Percentiles rank a stretch among this genome's conserved stretches.
phyloP scores from a whole-genome alignment of 2,888 invertebrate genomes.

The Phrixothrix hirtus region DNA sequence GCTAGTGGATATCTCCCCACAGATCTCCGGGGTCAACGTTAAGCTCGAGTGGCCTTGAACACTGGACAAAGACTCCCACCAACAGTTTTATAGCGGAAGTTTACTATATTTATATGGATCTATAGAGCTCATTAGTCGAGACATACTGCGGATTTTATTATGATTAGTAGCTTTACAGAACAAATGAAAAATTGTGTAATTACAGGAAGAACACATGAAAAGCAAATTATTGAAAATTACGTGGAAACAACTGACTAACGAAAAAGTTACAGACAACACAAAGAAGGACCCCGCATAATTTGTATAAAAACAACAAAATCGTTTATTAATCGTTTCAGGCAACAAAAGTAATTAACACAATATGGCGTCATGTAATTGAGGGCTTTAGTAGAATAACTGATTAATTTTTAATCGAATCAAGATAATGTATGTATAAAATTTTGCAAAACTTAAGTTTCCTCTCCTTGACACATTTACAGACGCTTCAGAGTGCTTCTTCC shows the following conservation, averaged over 20 bases:
- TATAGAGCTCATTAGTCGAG: background rate
- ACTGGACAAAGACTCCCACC: constrained; percentile 34
- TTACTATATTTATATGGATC: constrained; percentile 26
- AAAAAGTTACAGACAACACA: too few relatives aligned
- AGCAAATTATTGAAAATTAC: background rate
- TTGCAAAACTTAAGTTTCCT: too few relatives aligned
- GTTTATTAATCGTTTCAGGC: background rate
- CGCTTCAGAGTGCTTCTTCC: too few relatives aligned
- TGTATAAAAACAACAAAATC: background rate
- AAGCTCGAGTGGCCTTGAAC: constrained; percentile 32
- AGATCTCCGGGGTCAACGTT: constrained; percentile 34
- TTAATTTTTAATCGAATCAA: too few relatives aligned
- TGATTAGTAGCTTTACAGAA: too few relatives aligned
- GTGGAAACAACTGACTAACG: background rate
- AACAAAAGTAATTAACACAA: too few relatives aligned
- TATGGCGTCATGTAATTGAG: too few relatives aligned
- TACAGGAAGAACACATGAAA: background rate
- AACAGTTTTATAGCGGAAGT: constrained; percentile 35
- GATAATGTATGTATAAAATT: too few relatives aligned
- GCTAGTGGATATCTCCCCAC: constrained; percentile 34
- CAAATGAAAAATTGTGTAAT: background rate
- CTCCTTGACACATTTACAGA: too few relatives aligned
- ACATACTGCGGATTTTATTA: background rate
- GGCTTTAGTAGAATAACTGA: too few relatives aligned
- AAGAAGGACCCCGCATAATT: background rate